Base-by-base conservation (phyloP, 2,113 vertebrate species). In the Scophthalmus maximus region DNA sequence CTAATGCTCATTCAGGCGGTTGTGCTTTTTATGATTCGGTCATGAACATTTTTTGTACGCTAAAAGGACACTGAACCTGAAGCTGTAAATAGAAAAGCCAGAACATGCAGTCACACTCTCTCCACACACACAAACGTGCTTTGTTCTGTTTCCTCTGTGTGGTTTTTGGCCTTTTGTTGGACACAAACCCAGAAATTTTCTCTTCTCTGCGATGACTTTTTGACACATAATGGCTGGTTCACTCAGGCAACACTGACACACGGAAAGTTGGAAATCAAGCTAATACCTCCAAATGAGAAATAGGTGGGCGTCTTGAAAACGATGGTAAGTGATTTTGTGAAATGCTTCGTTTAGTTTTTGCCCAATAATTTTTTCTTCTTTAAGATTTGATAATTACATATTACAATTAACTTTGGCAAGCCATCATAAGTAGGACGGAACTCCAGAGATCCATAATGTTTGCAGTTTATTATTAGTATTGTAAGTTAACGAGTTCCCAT, bases 141-240 rank as follows among this genome's bases (percentile, higher is more conserved):
- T 57, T 79, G 63, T 69, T 60, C 18, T 17, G 12, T 63, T 62
- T 73, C 36, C 10, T 53, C 14, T 68, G 53, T 61, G 58, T 36
- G 4, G 17, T 44, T 61, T 6, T 61, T 3, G 23, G 30, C 7
- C 68, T 68, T 82, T 76, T 76, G 53, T 75, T 72, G 40, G 42
- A 38, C 42, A 62, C 18, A 27, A 34, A 64, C 23, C 8, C 26
- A 18, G 3, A 27, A 76, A 17, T 69, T 68, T 36, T 80, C 50
- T 60, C 38, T 64, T 22, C 3, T n/a, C n/a, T n/a, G n/a, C n/a
- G n/a, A 42, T 2, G 42, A 60, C 34, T 34, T 70, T 57, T 61
- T 67, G 44, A 57, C 40, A 52, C 46, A 32, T 27, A 23, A 12
- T 34, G 11, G 26, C 25, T 22, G 29, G 14, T 9, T 66, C 30